phyloP scores from a whole-genome alignment of 1,140 invertebrate genomes.

The Megathymus violae region DNA sequence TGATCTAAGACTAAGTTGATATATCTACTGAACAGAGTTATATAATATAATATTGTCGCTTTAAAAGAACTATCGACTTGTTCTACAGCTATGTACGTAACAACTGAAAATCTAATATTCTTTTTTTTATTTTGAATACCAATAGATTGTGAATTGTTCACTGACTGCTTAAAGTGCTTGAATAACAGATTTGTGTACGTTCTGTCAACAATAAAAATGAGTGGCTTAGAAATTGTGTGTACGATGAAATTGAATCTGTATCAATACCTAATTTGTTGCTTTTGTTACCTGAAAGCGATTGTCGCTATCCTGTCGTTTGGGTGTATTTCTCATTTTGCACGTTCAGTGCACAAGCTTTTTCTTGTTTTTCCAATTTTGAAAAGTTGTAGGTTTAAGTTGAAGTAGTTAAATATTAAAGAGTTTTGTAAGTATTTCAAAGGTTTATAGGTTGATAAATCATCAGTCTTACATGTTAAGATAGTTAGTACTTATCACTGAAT shows the following conservation, averaged over 20 bases:
- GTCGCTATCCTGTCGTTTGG: not conserved
- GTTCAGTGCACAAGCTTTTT: not conserved
- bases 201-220: slow-evolving; percentile 9
- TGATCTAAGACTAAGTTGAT: too few species aligned
- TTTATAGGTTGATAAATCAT: too few species aligned
- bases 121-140: too few species aligned
- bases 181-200: not conserved
- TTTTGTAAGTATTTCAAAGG: not conserved
- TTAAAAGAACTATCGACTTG: too few species aligned
- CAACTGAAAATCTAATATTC: too few species aligned
- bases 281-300: slow-evolving; percentile 17
- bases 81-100: too few species aligned
- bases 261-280: slow-evolving; percentile 19
- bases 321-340: slow-evolving; percentile 8
- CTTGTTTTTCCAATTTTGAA: not conserved
- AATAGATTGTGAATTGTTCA: not conserved
- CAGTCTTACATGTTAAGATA: too few species aligned
- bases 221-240: slow-evolving; percentile 17
- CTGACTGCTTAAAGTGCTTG: not conserved
- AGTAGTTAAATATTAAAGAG: not conserved
- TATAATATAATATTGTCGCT: too few species aligned
- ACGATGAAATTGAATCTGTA: slow-evolving; percentile 5
- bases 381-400: not conserved
- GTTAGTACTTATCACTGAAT: too few species aligned
- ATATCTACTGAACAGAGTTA: too few species aligned